Evolutionary conservation across 2,888 invertebrate genomes (phyloP), one percentile per base, ranked within the genome.

Genomic region (Latheticus oryzae): DNA sequence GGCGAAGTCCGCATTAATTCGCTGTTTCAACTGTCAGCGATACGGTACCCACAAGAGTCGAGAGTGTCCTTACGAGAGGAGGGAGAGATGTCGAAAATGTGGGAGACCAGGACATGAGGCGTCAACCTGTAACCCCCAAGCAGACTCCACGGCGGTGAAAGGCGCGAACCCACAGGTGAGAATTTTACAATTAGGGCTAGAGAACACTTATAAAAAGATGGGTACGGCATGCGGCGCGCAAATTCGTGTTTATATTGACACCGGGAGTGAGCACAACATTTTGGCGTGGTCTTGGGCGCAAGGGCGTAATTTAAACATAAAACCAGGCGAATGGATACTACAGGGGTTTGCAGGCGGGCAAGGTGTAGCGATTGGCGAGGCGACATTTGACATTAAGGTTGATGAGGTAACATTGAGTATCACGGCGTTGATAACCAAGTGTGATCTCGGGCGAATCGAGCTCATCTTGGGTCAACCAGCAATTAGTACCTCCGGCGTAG

Each of bases 11-110:
- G 23, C 23, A 8, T 23, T 23, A 23, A 23, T 33, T 37, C 13
- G 53, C 7, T 53, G 57, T 19, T 57, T 42, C 24, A 57, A 57
- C 24, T 52, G 55, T 8, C 50, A 54, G 17, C 15, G 35, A 13
- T 26, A 17, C 7, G 47, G 54, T 2, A 11, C 5, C 1, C 55
- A 38, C 32, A 11, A 24, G 7, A 54, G 57, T 16, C 8, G 35
- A 26, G 42, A 57, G 16, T 57, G 43, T 17, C 32, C 57, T 1
- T 19, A 33, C 8, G 24, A 35, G 12, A 30, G 9, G 16, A 5
- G 11, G 16, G 50, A 59, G n/a, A n/a, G 51, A 24, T 59, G 40
- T 12, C 32, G 17, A 4, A 15, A 2, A 3, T 57, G 57, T 19
- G 42, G 52, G 3, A n/a, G 9, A 4, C 40, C 13, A 8, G 56